Evolutionary conservation across 2,888 invertebrate species (phyloP).

Genomic region (Eupithecia tripunctaria): DNA sequence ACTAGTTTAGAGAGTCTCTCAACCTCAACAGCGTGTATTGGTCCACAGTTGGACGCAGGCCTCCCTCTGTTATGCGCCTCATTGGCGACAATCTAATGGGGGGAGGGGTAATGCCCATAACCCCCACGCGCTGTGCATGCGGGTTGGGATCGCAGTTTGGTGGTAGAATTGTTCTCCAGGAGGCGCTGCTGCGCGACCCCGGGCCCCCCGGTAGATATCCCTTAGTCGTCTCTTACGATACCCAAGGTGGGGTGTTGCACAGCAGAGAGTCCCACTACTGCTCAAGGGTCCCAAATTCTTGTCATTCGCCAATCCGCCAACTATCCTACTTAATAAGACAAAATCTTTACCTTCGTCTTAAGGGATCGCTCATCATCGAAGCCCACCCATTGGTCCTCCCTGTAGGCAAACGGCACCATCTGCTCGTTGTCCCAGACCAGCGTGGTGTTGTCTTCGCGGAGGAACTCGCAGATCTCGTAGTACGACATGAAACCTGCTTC

Average conservation of each 20-base stretch:
- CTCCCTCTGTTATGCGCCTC: no score
- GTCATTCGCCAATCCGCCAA: background rate
- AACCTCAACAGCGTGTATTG: no score
- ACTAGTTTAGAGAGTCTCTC: background rate
- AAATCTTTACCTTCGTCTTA: constrained; percentile 90
- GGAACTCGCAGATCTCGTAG: constrained; percentile 97
- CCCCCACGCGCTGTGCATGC: no score
- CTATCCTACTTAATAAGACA: background rate
- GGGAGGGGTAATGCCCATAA: no score
- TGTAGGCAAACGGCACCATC: constrained; percentile 97
- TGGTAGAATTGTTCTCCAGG: no score
- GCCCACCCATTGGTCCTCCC: constrained; percentile 96
- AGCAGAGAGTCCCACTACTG: background rate
- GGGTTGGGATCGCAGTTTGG: no score
- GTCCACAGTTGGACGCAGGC: no score
- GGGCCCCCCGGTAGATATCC: no score
- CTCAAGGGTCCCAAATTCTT: background rate
- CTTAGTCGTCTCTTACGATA: no score
- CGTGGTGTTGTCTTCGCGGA: constrained; percentile 95
- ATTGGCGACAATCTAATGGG: no score
- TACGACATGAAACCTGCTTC: constrained; percentile 98
- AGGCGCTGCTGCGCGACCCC: no score
- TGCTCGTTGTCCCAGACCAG: constrained; percentile 98
- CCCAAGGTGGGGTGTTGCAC: no score
- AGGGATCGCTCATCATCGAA: constrained; percentile 97